Percentiles rank a stretch among this genome's conserved stretches.
Evolutionary conservation across 1,140 invertebrate genomes (phyloP).

Genomic region (Dendrolimus punctatus): DNA sequence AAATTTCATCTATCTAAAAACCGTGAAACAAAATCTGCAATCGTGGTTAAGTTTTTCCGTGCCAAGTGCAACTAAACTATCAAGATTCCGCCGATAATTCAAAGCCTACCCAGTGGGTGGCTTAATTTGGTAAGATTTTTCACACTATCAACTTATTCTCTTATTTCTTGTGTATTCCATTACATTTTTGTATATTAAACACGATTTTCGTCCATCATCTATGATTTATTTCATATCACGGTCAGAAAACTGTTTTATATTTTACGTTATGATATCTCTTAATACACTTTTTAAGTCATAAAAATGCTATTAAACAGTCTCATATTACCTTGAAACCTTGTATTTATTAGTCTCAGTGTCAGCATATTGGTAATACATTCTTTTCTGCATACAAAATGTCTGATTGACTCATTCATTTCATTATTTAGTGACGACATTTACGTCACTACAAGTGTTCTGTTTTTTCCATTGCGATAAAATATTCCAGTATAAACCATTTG

Average conservation of each 20-base stretch:
- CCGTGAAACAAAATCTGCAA: slow-evolving; percentile 58
- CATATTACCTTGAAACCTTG: slow-evolving; percentile 9
- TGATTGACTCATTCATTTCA: slow-evolving; percentile 5
- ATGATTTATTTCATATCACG: background rate
- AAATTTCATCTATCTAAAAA: slow-evolving; percentile 56
- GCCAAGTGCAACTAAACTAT: slow-evolving; percentile 71
- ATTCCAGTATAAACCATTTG: background rate
- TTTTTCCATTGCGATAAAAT: slow-evolving; percentile 1
- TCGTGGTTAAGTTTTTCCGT: slow-evolving; percentile 66
- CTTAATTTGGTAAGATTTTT: slow-evolving; percentile 63
- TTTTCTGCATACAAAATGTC: slow-evolving; percentile 10
- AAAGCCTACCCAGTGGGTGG: slow-evolving; percentile 72
- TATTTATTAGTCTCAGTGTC: slow-evolving; percentile 1
- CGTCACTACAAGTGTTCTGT: slow-evolving; percentile 17
- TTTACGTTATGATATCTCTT: background rate
- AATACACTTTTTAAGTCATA: slow-evolving; percentile 3
- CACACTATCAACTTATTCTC: slow-evolving; percentile 12
- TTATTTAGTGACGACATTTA: slow-evolving; percentile 22
- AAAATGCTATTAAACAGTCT: slow-evolving; percentile 3
- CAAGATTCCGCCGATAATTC: slow-evolving; percentile 72
- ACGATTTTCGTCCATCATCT: too few relatives aligned
- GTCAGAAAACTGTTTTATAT: background rate
- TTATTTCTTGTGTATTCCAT: background rate
- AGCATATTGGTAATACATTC: background rate
- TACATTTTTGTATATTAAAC: too few relatives aligned